Conservation (phyloP, 2,888 invertebrate species). For the Sinodicranocentrus sp. region DNA sequence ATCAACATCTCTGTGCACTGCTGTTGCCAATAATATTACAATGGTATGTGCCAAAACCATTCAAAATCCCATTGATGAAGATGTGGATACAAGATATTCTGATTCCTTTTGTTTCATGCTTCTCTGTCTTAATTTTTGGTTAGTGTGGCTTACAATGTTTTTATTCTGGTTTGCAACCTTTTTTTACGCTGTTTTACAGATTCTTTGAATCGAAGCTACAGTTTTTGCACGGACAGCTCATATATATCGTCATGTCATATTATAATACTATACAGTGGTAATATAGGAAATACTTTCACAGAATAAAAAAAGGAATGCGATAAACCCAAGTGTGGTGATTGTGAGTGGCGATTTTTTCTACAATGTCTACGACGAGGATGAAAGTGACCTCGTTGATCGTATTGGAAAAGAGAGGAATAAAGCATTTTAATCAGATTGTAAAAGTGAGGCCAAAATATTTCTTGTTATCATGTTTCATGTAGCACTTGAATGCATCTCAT, state of each 20-base stretch:
- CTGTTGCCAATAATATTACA: too few relatives aligned
- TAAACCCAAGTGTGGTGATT: constrained; percentile 8
- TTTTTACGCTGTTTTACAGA: too few relatives aligned
- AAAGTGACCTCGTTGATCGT: constrained; percentile 60
- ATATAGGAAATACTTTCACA: constrained; percentile 9
- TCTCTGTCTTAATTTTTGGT: constrained; percentile 6
- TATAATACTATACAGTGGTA: too few relatives aligned
- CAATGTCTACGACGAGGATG: constrained; percentile 53
- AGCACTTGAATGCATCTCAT: not conserved
- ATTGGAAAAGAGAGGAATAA: constrained; percentile 19
- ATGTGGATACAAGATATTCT: too few relatives aligned
- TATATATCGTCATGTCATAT: too few relatives aligned
- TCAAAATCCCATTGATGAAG: too few relatives aligned
- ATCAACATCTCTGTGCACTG: too few relatives aligned
- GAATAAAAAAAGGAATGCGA: not conserved
- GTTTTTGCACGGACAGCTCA: too few relatives aligned
- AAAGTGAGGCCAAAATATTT: constrained; percentile 50
- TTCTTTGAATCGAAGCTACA: too few relatives aligned
- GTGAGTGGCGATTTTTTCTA: constrained; percentile 34
- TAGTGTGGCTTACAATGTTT: constrained; percentile 43
- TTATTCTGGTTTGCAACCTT: constrained; percentile 43
- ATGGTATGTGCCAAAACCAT: too few relatives aligned
- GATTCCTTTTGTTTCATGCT: constrained; percentile 2
- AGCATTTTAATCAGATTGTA: constrained; percentile 37
- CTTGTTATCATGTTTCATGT: constrained; percentile 1